Conservation (phyloP, 2,888 invertebrate species). For the Athalia cordata region DNA sequence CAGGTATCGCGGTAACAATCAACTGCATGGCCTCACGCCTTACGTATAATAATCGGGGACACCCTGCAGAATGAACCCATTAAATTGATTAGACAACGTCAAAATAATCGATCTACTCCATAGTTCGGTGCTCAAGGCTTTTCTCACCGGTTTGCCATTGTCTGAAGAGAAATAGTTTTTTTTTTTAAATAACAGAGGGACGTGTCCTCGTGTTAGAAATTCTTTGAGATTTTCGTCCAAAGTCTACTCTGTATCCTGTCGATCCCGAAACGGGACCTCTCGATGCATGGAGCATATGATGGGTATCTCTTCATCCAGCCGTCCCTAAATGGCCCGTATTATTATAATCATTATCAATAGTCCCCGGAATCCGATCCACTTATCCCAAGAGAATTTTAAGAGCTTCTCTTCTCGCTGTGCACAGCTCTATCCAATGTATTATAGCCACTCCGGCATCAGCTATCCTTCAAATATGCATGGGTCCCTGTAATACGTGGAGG, state of each 20-base stretch:
- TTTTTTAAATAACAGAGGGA: too few species aligned
- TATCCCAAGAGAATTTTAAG: conserved; percentile 37
- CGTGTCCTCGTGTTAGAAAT: too few species aligned
- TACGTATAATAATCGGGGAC: conserved; percentile 17
- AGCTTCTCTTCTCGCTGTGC: not conserved
- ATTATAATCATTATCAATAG: not conserved
- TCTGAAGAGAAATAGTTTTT: too few species aligned
- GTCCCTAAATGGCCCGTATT: conserved; percentile 2
- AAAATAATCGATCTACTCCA: conserved; percentile 17
- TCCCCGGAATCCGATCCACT: conserved; percentile 19
- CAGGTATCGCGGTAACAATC: too few species aligned
- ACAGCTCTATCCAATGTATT: not conserved
- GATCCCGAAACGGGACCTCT: too few species aligned
- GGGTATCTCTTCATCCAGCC: not conserved
- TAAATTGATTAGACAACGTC: conserved; percentile 40
- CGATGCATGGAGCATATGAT: not conserved
- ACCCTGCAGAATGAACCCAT: conserved; percentile 27
- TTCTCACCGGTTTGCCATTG: too few species aligned
- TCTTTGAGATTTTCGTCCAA: too few species aligned
- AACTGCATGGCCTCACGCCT: not conserved
- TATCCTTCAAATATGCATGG: too few species aligned
- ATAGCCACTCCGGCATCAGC: not conserved
- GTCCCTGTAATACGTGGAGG: too few species aligned
- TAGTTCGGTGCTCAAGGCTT: too few species aligned
- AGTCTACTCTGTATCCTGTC: too few species aligned